Evolutionary conservation across 37 sponge, comb jelly and placozoan genomes (phyloP), one percentile per base, ranked within the genome.

Genomic region (Diacarnus erythraeanus): DNA sequence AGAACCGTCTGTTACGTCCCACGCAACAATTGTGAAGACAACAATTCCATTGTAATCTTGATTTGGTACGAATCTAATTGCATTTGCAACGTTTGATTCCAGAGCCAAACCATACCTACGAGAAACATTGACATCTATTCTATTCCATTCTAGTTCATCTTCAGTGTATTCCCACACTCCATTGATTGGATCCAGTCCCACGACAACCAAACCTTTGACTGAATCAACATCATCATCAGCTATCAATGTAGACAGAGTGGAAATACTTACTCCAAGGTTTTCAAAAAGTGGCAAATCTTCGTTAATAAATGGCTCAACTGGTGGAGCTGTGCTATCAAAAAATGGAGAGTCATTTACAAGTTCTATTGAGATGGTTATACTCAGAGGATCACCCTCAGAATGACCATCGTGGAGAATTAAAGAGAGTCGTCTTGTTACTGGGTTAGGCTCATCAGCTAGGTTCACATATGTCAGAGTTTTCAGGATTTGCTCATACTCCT

Each of bases 291-390:
- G 41, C 2, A 74, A 42, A 57, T 96, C 96, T 74, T 96, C 96
- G 6, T 56, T 12, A 20, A 92, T 87, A 5, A 59, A 27, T n/a
- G 82, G 81, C n/a, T 44, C 31, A 38, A 89, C 80, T 26, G 85
- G 76, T 0, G 76, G 40, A 8, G 70, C 76, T 56, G 65, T 39
- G 0, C 38, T 3, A 31, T 87, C 66, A 35, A 96, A 89, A 65
- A 47, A 83, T 23, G 96, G 96, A 1, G 96, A 92, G 57, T 96
- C 96, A 68, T 96, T 96, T 18, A 96, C 80, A n/a, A 93, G 91
- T 42, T 76, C 78, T 23, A 96, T 84, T 38, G 72, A 43, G 4
- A 96, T 77, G 22, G 23, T 40, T 10, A 74, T 44, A 70, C 77
- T 73, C n/a, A 82, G 84, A 3, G 88, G 81, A 5, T 67, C 27